Evolutionary conservation across 2,888 invertebrate genomes (phyloP).

Genomic region (Idaea biselata): DNA sequence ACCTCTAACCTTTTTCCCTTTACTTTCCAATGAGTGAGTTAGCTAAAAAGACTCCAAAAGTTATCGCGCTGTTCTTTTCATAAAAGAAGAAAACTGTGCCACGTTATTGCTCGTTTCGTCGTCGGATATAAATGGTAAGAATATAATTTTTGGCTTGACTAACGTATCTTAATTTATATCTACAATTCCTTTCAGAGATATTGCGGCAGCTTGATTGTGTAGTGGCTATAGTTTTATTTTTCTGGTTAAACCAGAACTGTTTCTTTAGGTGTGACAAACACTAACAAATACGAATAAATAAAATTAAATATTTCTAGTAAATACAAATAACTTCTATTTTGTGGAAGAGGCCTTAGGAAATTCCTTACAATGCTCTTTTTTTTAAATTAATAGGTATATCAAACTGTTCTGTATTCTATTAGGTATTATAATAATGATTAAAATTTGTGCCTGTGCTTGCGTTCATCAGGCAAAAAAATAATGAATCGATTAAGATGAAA

Average conservation of each 20-base stretch:
- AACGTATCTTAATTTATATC: constrained; percentile 33
- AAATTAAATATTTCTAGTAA: too few relatives aligned
- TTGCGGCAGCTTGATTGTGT: constrained; percentile 23
- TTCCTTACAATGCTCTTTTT: too few relatives aligned
- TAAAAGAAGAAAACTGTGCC: constrained; percentile 17
- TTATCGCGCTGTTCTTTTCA: constrained; percentile 23
- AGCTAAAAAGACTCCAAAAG: constrained; percentile 15
- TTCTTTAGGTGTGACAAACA: neutral
- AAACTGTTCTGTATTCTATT: too few relatives aligned
- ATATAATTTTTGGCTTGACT: constrained; percentile 34
- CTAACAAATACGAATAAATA: too few relatives aligned
- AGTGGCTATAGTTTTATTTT: constrained; percentile 11
- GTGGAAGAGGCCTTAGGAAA: too few relatives aligned
- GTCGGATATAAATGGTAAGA: constrained; percentile 29
- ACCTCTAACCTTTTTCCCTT: neutral
- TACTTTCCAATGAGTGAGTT: neutral
- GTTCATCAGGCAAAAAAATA: too few relatives aligned
- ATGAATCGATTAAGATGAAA: too few relatives aligned
- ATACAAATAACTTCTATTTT: too few relatives aligned
- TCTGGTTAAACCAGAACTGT: constrained; percentile 8
- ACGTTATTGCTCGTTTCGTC: constrained; percentile 22
- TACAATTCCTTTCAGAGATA: constrained; percentile 27
- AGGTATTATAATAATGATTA: too few relatives aligned
- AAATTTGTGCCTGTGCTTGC: too few relatives aligned
- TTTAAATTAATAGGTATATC: too few relatives aligned